Evolutionary conservation across 2,113 vertebrate genomes (phyloP).

Genomic region (Noturus placidus): DNA sequence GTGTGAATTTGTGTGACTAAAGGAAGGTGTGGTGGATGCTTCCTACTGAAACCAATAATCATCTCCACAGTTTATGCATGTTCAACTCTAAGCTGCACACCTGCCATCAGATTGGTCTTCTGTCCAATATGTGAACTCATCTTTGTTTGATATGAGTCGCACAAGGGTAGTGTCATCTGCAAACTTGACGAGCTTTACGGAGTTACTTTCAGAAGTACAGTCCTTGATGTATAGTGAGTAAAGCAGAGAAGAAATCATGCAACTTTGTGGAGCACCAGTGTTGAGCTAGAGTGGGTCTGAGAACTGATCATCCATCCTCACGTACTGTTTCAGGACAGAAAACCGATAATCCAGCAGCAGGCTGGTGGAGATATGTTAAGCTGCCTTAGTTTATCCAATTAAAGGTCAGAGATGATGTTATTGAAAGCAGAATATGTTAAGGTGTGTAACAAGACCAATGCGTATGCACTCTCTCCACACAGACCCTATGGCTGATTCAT

Average conservation of each 20-base stretch:
- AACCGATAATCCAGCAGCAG: not conserved
- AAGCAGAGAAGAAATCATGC: not conserved
- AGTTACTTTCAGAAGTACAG: not conserved
- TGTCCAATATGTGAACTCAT: not conserved
- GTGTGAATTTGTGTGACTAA: too few species aligned
- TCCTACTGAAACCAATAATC: not conserved
- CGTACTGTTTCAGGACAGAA: not conserved
- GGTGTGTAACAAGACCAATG: not conserved
- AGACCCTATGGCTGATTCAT: not conserved
- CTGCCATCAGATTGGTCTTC: not conserved
- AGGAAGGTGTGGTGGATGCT: not conserved
- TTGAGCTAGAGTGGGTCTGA: not conserved
- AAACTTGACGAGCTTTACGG: not conserved
- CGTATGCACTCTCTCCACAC: not conserved
- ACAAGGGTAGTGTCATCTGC: not conserved
- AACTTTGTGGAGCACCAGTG: not conserved
- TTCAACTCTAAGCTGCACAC: not conserved
- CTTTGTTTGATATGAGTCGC: not conserved
- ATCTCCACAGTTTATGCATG: not conserved
- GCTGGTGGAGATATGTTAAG: not conserved
- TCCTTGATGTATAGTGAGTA: not conserved
- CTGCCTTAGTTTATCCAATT: not conserved
- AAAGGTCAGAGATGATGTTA: not conserved
- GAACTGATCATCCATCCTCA: not conserved
- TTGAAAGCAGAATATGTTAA: slow-evolving; percentile 7